Evolutionary conservation across 2,797 vertebrate genomes (phyloP).

Genomic region (Orestias chungarensis): DNA sequence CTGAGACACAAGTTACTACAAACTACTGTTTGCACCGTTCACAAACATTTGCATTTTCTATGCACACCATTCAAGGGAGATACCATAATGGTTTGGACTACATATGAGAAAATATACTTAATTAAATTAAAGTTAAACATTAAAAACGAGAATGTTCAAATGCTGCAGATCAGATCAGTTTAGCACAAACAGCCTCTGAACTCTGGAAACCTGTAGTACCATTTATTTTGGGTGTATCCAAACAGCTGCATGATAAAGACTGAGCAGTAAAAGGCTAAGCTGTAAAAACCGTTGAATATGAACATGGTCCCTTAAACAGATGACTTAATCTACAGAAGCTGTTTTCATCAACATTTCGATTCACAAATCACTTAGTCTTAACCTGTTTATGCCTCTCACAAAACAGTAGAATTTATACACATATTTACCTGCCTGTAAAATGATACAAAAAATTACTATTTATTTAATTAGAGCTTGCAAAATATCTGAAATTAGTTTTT

Average conservation of each 20-base stretch:
- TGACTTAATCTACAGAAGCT: background rate
- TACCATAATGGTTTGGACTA: background rate
- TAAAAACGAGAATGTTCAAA: background rate
- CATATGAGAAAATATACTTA: background rate
- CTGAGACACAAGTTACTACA: too few species aligned
- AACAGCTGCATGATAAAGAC: background rate
- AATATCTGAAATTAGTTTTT: background rate
- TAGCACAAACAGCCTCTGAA: background rate
- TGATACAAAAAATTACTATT: background rate
- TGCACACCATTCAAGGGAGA: background rate
- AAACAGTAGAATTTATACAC: background rate
- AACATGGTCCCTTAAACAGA: background rate
- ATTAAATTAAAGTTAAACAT: too few species aligned
- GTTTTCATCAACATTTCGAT: too few species aligned
- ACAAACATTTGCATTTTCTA: background rate
- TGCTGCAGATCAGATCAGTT: too few species aligned
- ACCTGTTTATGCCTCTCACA: background rate
- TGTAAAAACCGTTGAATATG: too few species aligned
- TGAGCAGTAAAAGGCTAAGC: background rate
- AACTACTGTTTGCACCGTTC: too few species aligned
- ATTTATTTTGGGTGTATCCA: background rate
- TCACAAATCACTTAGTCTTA: too few species aligned
- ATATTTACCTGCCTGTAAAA: background rate
- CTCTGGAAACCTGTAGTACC: background rate
- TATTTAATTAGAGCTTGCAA: background rate